A percentile compares a stretch with the other conserved stretches of the same genome.
phyloP scores from a whole-genome alignment of 2,113 vertebrate species.

The Dipodomys stephensi region DNA sequence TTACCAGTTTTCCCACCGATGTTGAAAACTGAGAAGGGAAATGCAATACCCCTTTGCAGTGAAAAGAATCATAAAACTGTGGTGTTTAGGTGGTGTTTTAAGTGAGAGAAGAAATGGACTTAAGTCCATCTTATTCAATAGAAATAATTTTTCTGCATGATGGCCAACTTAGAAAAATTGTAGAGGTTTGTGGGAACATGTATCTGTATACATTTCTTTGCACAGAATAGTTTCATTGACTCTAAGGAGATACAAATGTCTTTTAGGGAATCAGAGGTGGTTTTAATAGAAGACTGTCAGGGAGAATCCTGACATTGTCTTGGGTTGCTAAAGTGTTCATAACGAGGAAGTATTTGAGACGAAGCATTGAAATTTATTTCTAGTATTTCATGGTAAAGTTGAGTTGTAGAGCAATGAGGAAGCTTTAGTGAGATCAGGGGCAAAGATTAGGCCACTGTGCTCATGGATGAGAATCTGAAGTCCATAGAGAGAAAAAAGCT shows the following conservation, averaged over 20 bases:
- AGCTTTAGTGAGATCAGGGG: background rate
- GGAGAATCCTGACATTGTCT: background rate
- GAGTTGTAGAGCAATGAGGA: background rate
- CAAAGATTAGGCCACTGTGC: background rate
- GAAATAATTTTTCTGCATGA: background rate
- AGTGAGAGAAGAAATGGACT: background rate
- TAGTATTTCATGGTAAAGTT: background rate
- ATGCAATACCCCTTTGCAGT: background rate
- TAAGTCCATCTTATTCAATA: background rate
- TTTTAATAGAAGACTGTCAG: background rate
- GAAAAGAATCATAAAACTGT: background rate
- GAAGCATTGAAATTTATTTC: background rate
- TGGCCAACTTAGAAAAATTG: background rate
- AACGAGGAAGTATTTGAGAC: background rate
- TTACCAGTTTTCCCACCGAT: background rate
- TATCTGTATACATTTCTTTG: background rate
- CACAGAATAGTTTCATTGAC: background rate
- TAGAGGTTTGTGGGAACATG: background rate
- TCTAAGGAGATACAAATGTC: background rate
- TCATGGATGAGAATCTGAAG: background rate
- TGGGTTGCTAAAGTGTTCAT: background rate
- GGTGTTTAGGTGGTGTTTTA: too few relatives aligned
- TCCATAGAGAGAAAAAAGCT: background rate
- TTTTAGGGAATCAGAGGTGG: background rate
- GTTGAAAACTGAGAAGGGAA: background rate